These are phyloP conservation scores for Synanthedon vespiformis DNA, from an alignment of 2,888 invertebrate genomes.

Conservation along the genomic window DNA sequence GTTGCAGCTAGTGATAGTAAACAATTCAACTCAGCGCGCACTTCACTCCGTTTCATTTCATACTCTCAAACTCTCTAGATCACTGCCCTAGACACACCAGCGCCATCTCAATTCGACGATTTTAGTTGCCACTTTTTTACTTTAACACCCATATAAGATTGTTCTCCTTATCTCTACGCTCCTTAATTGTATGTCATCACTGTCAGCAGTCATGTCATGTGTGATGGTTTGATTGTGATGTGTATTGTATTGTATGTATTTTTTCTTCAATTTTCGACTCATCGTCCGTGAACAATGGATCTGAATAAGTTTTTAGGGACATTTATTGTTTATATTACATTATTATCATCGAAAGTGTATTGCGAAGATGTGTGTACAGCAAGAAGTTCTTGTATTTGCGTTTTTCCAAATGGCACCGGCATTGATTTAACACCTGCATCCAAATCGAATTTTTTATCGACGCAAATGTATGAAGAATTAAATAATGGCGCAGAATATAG, in stretches of 20 bases:
- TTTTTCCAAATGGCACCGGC: conserved; percentile 60
- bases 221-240: neutral
- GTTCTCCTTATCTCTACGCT: no score
- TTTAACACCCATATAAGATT: no score
- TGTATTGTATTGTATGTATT: neutral
- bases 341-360: conserved; percentile 14
- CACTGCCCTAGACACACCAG: no score
- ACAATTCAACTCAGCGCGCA: no score
- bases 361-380: conserved; percentile 38
- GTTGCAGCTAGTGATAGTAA: no score
- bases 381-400: conserved; percentile 49
- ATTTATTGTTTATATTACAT: conserved; percentile 17
- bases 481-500: conserved; percentile 22
- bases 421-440: conserved; percentile 45
- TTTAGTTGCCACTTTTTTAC: no score
- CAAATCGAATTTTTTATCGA: conserved; percentile 30
- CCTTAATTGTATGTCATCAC: no score
- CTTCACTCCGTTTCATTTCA: no score
- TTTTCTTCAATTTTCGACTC: neutral
- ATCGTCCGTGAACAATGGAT: neutral
- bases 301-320: conserved; percentile 12
- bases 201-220: no score
- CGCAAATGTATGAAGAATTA: conserved; percentile 24
- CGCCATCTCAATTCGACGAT: no score
- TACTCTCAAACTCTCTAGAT: no score